Conservation (phyloP, 2,888 invertebrate genomes). For the Amphipyra berbera region DNA sequence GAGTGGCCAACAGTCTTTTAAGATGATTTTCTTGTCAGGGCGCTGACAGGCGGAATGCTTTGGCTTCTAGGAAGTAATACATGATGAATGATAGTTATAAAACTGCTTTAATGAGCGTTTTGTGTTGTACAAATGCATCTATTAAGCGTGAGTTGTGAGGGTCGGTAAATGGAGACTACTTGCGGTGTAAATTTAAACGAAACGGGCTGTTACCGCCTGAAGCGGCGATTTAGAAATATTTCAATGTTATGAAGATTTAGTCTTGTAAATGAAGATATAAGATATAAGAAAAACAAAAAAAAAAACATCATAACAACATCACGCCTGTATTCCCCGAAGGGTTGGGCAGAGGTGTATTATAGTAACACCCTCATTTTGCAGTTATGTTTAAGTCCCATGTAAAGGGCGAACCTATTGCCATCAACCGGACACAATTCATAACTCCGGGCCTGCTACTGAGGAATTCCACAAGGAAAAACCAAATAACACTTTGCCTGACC, state of each 20-base stretch:
- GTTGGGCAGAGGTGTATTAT: too few relatives aligned
- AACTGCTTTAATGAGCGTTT: slow-evolving; percentile 77
- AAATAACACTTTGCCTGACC: too few relatives aligned
- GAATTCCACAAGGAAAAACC: too few relatives aligned
- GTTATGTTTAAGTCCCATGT: too few relatives aligned
- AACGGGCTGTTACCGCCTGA: slow-evolving; percentile 9
- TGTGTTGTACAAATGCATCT: slow-evolving; percentile 68
- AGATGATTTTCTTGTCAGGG: slow-evolving; percentile 80
- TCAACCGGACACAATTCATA: too few relatives aligned
- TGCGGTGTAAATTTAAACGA: slow-evolving; percentile 22
- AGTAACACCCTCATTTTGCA: too few relatives aligned
- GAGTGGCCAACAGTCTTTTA: slow-evolving; percentile 69
- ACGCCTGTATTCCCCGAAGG: too few relatives aligned
- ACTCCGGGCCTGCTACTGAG: too few relatives aligned
- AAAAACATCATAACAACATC: too few relatives aligned
- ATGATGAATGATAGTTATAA: slow-evolving; percentile 78
- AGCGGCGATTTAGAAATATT: slow-evolving; percentile 12
- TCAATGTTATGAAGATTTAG: slow-evolving; percentile 10
- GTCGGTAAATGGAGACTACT: slow-evolving; percentile 27
- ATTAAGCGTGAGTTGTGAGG: slow-evolving; percentile 51
- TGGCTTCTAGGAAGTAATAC: slow-evolving; percentile 72
- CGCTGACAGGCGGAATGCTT: slow-evolving; percentile 77
- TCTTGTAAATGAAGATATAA: neutral
- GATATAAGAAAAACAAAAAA: too few relatives aligned
- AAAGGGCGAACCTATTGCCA: too few relatives aligned